Evolutionary conservation across 2,113 vertebrate genomes (phyloP).

Genomic region (Delphinus delphis): DNA sequence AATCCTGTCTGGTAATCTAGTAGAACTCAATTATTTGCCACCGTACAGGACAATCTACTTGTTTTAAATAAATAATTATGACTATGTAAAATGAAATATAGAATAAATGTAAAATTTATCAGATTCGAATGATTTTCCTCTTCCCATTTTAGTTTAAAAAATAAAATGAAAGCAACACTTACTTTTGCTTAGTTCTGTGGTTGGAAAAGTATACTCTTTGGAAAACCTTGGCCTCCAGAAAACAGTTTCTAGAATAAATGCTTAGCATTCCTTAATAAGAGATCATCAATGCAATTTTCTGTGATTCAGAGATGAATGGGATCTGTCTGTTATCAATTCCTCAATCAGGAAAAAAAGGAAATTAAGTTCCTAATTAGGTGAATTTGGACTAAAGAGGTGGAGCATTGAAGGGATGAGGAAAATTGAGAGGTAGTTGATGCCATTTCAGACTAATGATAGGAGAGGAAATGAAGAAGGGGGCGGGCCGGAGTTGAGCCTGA

Average conservation of each 20-base stretch:
- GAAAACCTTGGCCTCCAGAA: not conserved
- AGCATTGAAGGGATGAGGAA: constrained; percentile 86
- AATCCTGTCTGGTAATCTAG: not conserved
- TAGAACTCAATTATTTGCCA: not conserved
- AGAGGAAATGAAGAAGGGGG: constrained; percentile 88
- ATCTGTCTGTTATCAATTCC: constrained; percentile 85
- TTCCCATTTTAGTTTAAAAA: not conserved
- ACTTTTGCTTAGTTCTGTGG: constrained; percentile 5
- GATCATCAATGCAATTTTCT: constrained; percentile 79
- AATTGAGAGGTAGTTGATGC: constrained; percentile 85
- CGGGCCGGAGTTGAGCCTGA: constrained; percentile 83
- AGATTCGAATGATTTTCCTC: not conserved
- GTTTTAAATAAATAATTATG: not conserved
- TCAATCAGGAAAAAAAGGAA: constrained; percentile 92
- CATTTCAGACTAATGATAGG: constrained; percentile 92
- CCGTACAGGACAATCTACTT: not conserved
- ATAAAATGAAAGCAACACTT: not conserved
- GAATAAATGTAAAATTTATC: not conserved
- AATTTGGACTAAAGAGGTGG: constrained; percentile 91
- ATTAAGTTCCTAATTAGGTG: constrained; percentile 95
- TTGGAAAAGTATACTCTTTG: not conserved
- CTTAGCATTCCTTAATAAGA: constrained; percentile 81
- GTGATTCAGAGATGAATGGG: constrained; percentile 82
- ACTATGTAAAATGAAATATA: constrained; percentile 16
- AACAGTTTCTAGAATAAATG: constrained; percentile 63